Percentiles rank a stretch among this genome's conserved stretches.
Evolutionary conservation across 2,888 invertebrate genomes (phyloP).

Genomic region (Scaptomyza tumidula): DNA sequence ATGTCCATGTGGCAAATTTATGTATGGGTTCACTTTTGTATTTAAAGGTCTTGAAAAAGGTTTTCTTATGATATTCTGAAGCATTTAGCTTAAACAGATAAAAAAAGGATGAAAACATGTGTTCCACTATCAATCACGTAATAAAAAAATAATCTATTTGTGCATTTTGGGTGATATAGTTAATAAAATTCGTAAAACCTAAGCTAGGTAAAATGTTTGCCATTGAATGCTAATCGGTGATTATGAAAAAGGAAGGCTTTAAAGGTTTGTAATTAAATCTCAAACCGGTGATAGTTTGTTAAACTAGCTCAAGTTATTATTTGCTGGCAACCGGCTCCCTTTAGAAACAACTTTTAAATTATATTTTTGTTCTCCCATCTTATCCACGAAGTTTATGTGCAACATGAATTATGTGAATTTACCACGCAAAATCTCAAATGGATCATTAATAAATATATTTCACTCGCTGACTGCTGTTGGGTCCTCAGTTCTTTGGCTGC

Average conservation of each 20-base stretch:
- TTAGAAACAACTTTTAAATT: not conserved
- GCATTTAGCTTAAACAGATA: slow-evolving; percentile 3
- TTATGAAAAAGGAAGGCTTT: not conserved
- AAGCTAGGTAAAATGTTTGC: not conserved
- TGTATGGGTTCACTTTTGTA: slow-evolving; percentile 9
- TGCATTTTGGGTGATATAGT: not conserved
- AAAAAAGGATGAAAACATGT: slow-evolving; percentile 10
- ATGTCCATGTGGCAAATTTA: slow-evolving; percentile 32
- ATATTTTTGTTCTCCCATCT: slow-evolving; percentile 6
- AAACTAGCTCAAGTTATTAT: slow-evolving; percentile 19
- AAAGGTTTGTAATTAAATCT: not conserved
- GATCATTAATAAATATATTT: slow-evolving; percentile 83
- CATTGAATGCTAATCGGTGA: not conserved
- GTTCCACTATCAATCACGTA: slow-evolving; percentile 8
- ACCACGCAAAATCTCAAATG: slow-evolving; percentile 83
- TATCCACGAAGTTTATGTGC: slow-evolving; percentile 73
- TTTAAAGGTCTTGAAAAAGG: slow-evolving; percentile 8
- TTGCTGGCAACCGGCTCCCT: not conserved
- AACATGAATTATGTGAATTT: slow-evolving; percentile 82
- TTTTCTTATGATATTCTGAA: not conserved
- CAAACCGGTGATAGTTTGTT: not conserved
- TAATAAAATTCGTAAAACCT: not conserved
- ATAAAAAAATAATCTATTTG: not conserved
- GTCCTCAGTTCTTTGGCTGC: slow-evolving; percentile 43
- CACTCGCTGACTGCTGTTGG: slow-evolving; percentile 39